Conservation (phyloP, 2,797 vertebrate species). For the Pyrocephalus nanus region DNA sequence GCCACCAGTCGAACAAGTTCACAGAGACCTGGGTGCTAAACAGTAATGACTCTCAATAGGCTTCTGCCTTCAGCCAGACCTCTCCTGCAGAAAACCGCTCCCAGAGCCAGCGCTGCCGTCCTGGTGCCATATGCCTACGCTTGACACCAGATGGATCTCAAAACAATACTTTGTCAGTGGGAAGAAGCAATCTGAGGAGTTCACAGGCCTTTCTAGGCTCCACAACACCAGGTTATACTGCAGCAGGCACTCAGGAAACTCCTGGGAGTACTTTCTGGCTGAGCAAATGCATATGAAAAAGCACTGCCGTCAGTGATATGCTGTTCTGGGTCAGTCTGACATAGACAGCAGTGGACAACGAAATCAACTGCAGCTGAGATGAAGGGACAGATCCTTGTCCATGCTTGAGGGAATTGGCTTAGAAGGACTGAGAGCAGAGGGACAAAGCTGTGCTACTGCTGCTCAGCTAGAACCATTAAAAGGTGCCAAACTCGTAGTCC, state of each 20-base stretch:
- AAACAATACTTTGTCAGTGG: slow-evolving; percentile 63
- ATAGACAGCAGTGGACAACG: not conserved
- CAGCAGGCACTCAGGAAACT: slow-evolving; percentile 42
- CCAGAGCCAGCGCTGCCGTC: slow-evolving; percentile 39
- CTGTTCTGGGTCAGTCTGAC: not conserved
- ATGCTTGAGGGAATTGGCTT: not conserved
- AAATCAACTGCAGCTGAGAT: slow-evolving; percentile 10
- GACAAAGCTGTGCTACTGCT: not conserved
- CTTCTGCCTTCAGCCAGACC: slow-evolving; percentile 45
- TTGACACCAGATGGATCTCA: slow-evolving; percentile 67
- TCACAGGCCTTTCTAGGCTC: slow-evolving; percentile 61
- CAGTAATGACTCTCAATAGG: slow-evolving; percentile 55
- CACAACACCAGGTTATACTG: slow-evolving; percentile 18
- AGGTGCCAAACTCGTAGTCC: not conserved
- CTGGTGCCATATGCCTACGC: slow-evolving; percentile 72
- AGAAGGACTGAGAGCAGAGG: not conserved
- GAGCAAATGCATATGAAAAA: slow-evolving; percentile 32
- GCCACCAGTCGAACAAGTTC: slow-evolving; percentile 56
- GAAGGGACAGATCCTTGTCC: not conserved
- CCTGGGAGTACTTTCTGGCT: slow-evolving; percentile 28
- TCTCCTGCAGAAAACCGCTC: slow-evolving; percentile 59
- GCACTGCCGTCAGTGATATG: not conserved
- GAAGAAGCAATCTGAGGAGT: slow-evolving; percentile 39
- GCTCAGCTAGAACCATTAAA: not conserved
- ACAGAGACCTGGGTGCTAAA: slow-evolving; percentile 60